These are phyloP conservation scores for Lochmaea crataegi DNA, from an alignment of 2,888 invertebrate species.

Conservation along the genomic window DNA sequence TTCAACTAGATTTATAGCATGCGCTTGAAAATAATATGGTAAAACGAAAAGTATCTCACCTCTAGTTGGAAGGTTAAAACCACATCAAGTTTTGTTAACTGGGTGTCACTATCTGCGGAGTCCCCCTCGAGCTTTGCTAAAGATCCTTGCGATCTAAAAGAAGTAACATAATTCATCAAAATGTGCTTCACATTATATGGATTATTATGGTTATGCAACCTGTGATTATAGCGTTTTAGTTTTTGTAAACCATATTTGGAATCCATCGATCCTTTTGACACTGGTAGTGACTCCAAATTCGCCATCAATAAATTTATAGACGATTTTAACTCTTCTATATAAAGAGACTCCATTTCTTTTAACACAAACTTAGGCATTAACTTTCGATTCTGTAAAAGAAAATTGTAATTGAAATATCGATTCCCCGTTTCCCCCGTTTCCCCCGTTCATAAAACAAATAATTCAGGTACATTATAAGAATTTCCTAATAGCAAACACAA, in stretches of 20 bases:
- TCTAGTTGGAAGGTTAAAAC: constrained; percentile 96
- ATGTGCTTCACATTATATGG: constrained; percentile 67
- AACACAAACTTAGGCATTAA: constrained; percentile 99
- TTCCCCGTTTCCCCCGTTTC: no score
- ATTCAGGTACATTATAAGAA: no score
- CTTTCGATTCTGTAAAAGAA: constrained; percentile 83
- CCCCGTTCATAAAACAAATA: no score
- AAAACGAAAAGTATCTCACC: constrained; percentile 66
- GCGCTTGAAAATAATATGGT: not conserved
- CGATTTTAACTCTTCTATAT: constrained; percentile 97
- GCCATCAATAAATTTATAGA: constrained; percentile 98
- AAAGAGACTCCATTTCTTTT: constrained; percentile 99
- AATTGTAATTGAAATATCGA: not conserved
- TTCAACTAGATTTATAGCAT: not conserved
- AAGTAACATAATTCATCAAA: constrained; percentile 67
- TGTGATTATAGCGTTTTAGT: constrained; percentile 98
- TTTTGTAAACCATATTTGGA: constrained; percentile 98
- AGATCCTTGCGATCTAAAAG: constrained; percentile 88
- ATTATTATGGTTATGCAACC: constrained; percentile 76
- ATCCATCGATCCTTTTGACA: constrained; percentile 97
- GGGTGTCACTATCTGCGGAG: constrained; percentile 94
- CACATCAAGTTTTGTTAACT: constrained; percentile 97
- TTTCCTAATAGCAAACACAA: no score
- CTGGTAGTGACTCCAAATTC: constrained; percentile 98
- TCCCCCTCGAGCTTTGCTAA: constrained; percentile 94